Evolutionary conservation across 2,113 vertebrate species (phyloP).

Genomic region (Mustela lutreola): DNA sequence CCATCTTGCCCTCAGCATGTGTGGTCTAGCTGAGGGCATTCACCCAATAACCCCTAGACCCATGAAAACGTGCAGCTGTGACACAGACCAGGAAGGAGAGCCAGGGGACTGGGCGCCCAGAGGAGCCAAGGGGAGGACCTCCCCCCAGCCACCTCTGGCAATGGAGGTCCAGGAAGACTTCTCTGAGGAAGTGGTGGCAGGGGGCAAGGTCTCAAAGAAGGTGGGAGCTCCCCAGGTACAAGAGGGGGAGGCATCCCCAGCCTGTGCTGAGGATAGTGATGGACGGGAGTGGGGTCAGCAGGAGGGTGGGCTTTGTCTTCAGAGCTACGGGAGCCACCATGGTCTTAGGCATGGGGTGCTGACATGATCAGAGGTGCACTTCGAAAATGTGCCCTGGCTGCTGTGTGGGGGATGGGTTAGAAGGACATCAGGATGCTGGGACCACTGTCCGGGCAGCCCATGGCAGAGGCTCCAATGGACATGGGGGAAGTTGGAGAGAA

Average conservation of each 20-base stretch:
- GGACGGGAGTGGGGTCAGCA: no score
- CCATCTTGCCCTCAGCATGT: rapidly evolving
- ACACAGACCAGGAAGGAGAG: background rate
- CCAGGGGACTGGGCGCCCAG: rapidly evolving
- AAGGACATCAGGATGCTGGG: background rate
- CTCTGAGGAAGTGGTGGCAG: background rate
- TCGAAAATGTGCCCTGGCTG: background rate
- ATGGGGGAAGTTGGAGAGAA: background rate
- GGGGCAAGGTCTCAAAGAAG: background rate
- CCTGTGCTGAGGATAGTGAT: background rate
- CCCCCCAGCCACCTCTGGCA: rapidly evolving
- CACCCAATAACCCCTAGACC: background rate
- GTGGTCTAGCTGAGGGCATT: rapidly evolving
- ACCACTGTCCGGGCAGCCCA: background rate
- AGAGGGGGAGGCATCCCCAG: background rate
- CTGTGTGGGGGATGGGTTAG: background rate
- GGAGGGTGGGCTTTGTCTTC: background rate
- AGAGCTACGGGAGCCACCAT: background rate
- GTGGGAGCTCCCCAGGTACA: no score
- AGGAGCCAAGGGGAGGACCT: background rate
- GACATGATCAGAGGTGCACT: background rate
- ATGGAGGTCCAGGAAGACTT: rapidly evolving
- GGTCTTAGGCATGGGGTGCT: background rate
- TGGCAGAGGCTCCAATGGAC: background rate
- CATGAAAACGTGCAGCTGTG: background rate